Conservation (phyloP, 2,113 vertebrate species). For the Mustela nigripes region DNA sequence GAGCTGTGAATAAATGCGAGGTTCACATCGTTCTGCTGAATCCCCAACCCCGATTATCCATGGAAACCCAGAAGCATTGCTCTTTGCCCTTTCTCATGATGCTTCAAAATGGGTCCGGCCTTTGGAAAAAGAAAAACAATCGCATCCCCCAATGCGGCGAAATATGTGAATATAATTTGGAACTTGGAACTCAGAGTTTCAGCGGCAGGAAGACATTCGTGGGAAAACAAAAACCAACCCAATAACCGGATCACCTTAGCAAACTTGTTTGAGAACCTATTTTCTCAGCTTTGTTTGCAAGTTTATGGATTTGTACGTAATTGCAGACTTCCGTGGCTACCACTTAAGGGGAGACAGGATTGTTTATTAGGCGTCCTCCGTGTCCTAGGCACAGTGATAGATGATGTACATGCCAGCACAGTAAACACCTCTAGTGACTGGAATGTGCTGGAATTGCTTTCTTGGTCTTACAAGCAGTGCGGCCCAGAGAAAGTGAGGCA, state of each 20-base stretch:
- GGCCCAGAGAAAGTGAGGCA: not conserved
- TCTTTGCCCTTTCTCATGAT: not conserved
- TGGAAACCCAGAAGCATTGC: not conserved
- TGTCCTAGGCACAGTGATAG: not conserved
- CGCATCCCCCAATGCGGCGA: not conserved
- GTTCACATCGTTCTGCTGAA: not conserved
- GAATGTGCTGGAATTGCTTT: not conserved
- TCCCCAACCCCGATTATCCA: not conserved
- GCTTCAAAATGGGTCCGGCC: not conserved
- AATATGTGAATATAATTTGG: not conserved
- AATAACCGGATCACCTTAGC: not conserved
- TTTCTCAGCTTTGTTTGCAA: not conserved
- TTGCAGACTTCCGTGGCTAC: not conserved
- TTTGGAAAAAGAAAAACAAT: slow-evolving; percentile 31
- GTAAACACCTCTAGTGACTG: not conserved
- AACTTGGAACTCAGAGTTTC: slow-evolving; percentile 29
- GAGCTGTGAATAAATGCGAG: not conserved
- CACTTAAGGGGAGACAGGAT: not conserved
- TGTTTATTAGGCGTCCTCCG: not conserved
- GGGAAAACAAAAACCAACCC: not conserved
- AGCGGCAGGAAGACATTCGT: not conserved
- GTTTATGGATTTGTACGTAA: not conserved
- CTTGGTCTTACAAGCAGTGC: not conserved
- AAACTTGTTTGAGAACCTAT: not conserved
- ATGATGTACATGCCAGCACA: not conserved